Conservation (phyloP, 2,113 vertebrate species). For the Anolis sagrei region DNA sequence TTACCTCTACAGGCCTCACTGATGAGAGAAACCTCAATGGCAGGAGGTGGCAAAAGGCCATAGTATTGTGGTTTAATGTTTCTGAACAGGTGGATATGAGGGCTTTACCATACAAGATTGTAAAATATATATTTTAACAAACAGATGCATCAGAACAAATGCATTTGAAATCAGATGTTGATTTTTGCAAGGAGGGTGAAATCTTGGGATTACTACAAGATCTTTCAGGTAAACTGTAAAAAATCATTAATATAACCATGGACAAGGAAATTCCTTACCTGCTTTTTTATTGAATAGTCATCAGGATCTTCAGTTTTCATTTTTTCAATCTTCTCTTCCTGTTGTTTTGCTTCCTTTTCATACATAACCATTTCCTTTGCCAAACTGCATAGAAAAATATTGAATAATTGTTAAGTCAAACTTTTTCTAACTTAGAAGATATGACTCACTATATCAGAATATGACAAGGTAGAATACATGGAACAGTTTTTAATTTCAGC, state of each 20-base stretch:
- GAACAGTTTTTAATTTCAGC: neutral
- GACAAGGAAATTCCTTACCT: constrained; percentile 74
- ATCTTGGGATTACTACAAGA: no score
- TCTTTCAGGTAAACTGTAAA: neutral
- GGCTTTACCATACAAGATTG: no score
- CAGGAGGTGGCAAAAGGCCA: no score
- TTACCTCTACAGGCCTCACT: neutral
- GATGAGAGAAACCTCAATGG: no score
- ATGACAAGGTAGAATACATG: neutral
- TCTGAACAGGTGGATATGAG: no score
- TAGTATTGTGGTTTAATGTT: no score
- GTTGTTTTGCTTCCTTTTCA: constrained; percentile 90
- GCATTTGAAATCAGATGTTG: no score
- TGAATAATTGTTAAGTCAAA: neutral
- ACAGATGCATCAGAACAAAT: no score
- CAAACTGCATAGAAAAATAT: constrained; percentile 79
- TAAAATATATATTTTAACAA: no score
- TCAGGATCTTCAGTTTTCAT: constrained; percentile 89
- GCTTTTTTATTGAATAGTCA: constrained; percentile 92
- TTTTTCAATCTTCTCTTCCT: constrained; percentile 92
- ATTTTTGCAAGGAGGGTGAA: no score
- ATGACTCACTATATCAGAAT: neutral
- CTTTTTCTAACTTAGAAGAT: constrained; percentile 9
- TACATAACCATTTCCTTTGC: constrained; percentile 92
- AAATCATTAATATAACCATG: neutral